A percentile compares a stretch with the other conserved stretches of the same genome.
Evolutionary conservation across 2,888 invertebrate genomes (phyloP).

Genomic region (Vanessa cardui): DNA sequence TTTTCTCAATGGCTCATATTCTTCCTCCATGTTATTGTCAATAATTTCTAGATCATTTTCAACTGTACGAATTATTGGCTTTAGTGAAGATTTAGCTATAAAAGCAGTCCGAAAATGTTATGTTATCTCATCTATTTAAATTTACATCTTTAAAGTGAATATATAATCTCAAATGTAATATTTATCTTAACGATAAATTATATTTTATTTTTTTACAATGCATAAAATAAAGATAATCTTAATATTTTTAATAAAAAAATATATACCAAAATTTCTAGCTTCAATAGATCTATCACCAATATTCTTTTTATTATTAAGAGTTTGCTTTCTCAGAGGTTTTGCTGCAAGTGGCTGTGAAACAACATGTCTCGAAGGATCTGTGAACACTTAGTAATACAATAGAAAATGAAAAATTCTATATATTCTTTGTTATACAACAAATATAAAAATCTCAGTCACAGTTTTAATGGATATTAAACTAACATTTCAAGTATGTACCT

Average conservation of each 20-base stretch:
- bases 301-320: constrained; percentile 54
- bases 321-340: constrained; percentile 47
- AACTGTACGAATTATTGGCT: constrained; percentile 73
- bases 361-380: constrained; percentile 73
- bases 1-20: constrained; percentile 51
- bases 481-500: too few relatives aligned
- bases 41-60: constrained; percentile 75
- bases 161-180: too few relatives aligned
- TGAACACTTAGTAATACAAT: constrained; percentile 55
- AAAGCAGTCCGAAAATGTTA: constrained; percentile 5
- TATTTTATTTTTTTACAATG: too few relatives aligned
- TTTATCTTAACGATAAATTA: too few relatives aligned
- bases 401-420: not conserved
- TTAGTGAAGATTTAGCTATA: constrained; percentile 51
- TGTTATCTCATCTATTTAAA: too few relatives aligned
- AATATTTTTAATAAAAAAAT: not conserved
- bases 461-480: too few relatives aligned
- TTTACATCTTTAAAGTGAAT: too few relatives aligned
- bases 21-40: constrained; percentile 72
- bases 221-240: too few relatives aligned
- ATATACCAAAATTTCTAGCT: constrained; percentile 52
- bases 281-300: constrained; percentile 58
- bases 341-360: constrained; percentile 61
- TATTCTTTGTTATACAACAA: not conserved
- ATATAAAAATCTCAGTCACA: too few relatives aligned